Evolutionary conservation across 1,140 invertebrate species (phyloP).

Genomic region (Leptoteleia sp.): DNA sequence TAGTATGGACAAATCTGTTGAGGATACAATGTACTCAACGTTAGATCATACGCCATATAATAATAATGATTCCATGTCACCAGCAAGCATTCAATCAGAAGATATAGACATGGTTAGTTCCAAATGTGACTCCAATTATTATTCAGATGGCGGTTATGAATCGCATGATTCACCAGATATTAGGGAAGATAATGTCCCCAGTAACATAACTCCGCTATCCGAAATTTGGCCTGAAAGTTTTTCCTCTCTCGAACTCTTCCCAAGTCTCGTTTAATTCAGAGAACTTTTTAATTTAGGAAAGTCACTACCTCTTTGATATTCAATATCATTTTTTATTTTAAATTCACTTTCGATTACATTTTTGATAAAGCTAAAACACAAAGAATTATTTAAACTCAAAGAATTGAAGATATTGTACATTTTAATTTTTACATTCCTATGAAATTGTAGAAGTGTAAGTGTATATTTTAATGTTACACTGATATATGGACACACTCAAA

Average conservation of each 20-base stretch:
- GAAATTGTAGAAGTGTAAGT: no score
- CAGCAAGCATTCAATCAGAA: constrained; percentile 73
- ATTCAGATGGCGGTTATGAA: constrained; percentile 79
- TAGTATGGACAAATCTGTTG: constrained; percentile 54
- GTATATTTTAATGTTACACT: no score
- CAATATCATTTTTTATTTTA: no score
- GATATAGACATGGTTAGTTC: constrained; percentile 66
- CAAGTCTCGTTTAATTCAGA: constrained; percentile 81
- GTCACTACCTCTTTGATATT: no score
- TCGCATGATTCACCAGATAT: constrained; percentile 77
- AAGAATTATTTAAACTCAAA: no score
- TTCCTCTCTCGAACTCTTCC: constrained; percentile 84
- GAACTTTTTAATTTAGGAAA: no score
- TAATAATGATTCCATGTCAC: no score
- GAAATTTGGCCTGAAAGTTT: constrained; percentile 85
- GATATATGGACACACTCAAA: no score
- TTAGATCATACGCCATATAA: constrained; percentile 69
- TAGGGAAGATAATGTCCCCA: constrained; percentile 26
- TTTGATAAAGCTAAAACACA: no score
- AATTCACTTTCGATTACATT: no score
- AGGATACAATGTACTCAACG: constrained; percentile 42
- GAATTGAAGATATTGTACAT: no score
- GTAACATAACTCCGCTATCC: constrained; percentile 78
- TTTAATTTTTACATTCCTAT: no score
- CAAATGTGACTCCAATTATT: constrained; percentile 70